phyloP scores from a whole-genome alignment of 2,888 invertebrate genomes.

The Athalia circularis region DNA sequence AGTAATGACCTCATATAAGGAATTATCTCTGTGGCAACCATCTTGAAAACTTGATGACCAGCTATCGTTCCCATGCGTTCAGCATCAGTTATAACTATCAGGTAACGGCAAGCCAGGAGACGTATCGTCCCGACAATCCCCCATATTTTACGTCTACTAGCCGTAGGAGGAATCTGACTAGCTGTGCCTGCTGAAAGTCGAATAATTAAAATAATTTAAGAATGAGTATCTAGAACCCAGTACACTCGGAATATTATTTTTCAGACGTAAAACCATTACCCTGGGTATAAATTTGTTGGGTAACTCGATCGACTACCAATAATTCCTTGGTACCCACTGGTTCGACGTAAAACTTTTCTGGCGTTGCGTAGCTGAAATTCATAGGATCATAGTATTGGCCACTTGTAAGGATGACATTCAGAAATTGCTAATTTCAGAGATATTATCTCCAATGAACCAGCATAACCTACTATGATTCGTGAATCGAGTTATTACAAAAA shows the following conservation, averaged over 20 bases:
- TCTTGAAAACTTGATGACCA: constrained; percentile 86
- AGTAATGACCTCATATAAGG: constrained; percentile 90
- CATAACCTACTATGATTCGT: constrained; percentile 60
- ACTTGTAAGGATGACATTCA: constrained; percentile 43
- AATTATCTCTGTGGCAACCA: constrained; percentile 88
- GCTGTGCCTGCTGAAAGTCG: constrained; percentile 68
- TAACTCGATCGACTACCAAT: constrained; percentile 89
- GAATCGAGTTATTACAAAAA: constrained; percentile 47
- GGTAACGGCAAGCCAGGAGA: constrained; percentile 89
- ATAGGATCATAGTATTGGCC: constrained; percentile 43
- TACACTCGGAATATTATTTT: background rate
- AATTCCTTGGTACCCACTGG: constrained; percentile 85
- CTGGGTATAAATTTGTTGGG: constrained; percentile 83
- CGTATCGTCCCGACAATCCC: constrained; percentile 92
- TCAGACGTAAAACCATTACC: constrained; percentile 73
- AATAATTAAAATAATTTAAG: constrained; percentile 1
- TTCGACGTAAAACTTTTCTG: constrained; percentile 92
- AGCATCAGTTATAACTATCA: constrained; percentile 92
- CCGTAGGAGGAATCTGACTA: constrained; percentile 80
- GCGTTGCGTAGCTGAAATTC: constrained; percentile 85
- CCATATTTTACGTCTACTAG: constrained; percentile 84
- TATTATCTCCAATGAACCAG: constrained; percentile 27
- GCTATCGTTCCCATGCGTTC: constrained; percentile 87
- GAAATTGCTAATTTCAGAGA: background rate
- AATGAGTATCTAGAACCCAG: background rate